Evolutionary conservation across 2,797 vertebrate species (phyloP).

Genomic region (Pogonophryne albipinna): DNA sequence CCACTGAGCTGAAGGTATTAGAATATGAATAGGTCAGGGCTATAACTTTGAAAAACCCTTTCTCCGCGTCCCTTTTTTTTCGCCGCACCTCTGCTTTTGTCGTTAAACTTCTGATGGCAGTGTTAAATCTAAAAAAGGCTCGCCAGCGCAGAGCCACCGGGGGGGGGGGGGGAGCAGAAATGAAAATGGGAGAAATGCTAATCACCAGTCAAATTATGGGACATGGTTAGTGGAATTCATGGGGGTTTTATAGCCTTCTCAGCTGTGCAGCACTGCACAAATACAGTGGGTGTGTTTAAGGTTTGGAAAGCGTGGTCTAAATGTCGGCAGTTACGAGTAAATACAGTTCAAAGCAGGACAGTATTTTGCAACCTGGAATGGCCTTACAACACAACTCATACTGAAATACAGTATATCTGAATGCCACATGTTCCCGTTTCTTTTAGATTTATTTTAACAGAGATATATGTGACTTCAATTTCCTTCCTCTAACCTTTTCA

Average conservation of each 20-base stretch:
- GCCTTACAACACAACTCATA: conserved; percentile 21
- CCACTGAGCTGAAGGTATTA: conserved; percentile 55
- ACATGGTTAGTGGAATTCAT: conserved; percentile 18
- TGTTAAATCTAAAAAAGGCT: conserved; percentile 39
- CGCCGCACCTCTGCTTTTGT: conserved; percentile 7
- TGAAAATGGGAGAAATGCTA: conserved; percentile 35
- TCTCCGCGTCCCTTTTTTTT: background rate
- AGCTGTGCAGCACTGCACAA: conserved; percentile 11
- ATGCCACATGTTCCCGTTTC: conserved; percentile 48
- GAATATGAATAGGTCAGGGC: conserved; percentile 56
- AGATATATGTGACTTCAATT: conserved; percentile 56
- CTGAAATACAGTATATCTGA: conserved; percentile 17
- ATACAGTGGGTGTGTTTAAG: conserved; percentile 17
- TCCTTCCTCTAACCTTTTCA: conserved; percentile 60
- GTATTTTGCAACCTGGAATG: conserved; percentile 31
- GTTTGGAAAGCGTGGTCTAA: background rate
- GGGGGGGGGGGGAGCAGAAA: background rate
- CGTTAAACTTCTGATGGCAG: conserved; percentile 42
- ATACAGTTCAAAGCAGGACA: conserved; percentile 1
- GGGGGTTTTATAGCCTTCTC: conserved; percentile 4
- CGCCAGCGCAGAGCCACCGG: background rate
- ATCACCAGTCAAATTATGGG: conserved; percentile 41
- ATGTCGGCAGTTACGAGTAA: conserved; percentile 1
- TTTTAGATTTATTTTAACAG: conserved; percentile 51
- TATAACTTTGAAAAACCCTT: conserved; percentile 39